Evolutionary conservation across 2,113 vertebrate species (phyloP).

Genomic region (Murina feae): DNA sequence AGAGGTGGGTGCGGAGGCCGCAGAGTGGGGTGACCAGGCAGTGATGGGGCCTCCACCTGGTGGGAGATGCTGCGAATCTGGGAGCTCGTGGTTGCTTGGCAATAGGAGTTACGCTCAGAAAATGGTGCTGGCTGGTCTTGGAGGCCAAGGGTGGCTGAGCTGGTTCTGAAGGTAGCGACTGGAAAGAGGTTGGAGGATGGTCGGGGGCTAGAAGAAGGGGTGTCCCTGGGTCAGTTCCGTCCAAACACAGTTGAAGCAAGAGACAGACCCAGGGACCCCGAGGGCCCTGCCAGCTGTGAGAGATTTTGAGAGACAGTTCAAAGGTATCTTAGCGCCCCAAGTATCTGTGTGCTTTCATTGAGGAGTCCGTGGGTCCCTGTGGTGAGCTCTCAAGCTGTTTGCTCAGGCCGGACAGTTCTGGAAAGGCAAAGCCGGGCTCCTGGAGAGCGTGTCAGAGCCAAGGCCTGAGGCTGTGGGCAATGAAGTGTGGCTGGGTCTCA

Average conservation of each 20-base stretch:
- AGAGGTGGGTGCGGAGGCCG: not conserved
- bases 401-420: not conserved
- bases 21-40: too few species aligned
- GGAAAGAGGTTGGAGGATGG: too few species aligned
- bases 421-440: not conserved
- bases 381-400: not conserved
- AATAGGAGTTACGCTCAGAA: not conserved
- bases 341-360: not conserved
- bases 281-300: not conserved
- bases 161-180: too few species aligned
- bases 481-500: too few species aligned
- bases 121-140: not conserved
- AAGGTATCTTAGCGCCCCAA: not conserved
- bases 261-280: not conserved
- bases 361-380: not conserved
- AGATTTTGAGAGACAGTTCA: not conserved
- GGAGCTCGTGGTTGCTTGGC: too few species aligned
- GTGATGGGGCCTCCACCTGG: too few species aligned
- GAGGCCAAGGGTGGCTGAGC: not conserved
- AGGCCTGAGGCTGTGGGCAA: accelerated
- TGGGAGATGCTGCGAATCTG: too few species aligned
- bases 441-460: accelerated
- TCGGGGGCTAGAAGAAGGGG: not conserved
- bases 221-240: not conserved
- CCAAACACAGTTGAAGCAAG: not conserved